Percentiles rank a stretch among this genome's conserved stretches.
These are phyloP conservation scores for Penelope pileata DNA, from an alignment of 2,113 vertebrate species.

Conservation along the genomic window DNA sequence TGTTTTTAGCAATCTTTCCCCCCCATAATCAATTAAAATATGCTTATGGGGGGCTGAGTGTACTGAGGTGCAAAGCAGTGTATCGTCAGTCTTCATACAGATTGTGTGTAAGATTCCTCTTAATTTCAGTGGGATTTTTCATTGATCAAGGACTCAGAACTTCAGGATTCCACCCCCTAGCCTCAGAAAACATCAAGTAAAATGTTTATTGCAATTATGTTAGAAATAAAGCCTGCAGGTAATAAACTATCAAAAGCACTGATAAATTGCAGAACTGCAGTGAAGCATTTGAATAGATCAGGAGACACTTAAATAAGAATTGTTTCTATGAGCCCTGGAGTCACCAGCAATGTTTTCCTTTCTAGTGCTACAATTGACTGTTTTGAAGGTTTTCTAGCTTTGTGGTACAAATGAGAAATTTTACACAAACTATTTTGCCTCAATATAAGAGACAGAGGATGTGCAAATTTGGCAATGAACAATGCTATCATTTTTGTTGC, in stretches of 20 bases:
- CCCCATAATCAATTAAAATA: not conserved
- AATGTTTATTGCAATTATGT: not conserved
- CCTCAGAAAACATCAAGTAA: not conserved
- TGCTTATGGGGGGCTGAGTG: not conserved
- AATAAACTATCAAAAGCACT: not conserved
- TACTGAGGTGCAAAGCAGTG: not conserved
- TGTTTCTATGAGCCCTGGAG: not conserved
- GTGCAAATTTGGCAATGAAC: not conserved
- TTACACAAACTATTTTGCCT: not conserved
- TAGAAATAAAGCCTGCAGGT: conserved; percentile 1
- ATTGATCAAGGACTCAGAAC: not conserved
- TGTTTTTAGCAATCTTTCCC: not conserved
- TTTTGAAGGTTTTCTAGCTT: not conserved
- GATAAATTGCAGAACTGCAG: not conserved
- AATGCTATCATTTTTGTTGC: not conserved
- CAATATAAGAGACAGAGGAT: not conserved
- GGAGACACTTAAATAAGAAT: not conserved
- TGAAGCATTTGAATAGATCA: not conserved
- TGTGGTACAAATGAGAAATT: not conserved
- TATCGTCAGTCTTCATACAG: not conserved
- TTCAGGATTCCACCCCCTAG: not conserved
- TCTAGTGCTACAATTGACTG: not conserved
- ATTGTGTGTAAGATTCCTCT: not conserved
- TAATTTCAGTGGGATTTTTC: not conserved
- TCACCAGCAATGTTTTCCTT: conserved; percentile 25